Base-by-base conservation (phyloP, 2,113 vertebrate species). In the Syngnathus scovelli region DNA sequence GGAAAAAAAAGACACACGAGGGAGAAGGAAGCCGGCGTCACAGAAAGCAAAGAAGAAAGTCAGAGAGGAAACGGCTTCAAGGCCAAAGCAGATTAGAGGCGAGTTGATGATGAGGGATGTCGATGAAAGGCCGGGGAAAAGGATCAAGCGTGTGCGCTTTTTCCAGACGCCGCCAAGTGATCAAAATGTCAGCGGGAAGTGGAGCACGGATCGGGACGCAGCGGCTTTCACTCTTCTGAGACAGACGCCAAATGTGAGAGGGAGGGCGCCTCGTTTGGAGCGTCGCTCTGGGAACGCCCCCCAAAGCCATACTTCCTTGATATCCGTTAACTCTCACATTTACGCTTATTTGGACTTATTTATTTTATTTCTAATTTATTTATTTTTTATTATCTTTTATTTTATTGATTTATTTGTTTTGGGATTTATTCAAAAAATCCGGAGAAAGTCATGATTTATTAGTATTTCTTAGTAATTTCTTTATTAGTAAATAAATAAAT, bases 141-240 rank as follows among this genome's bases (percentile, higher is more conserved):
- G 64, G 72, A 76, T 77, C 73, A 62, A 79, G 73, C 81, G 72
- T 59, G 72, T 52, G 78, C 66, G 12, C 6, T 36, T 73, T 85
- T 80, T 81, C 70, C 70, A 69, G 78, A 21, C 60, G 70, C 72
- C 73, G 51, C 69, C 74, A 76, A 73, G 75, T 72, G 78, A 86
- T 88, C 75, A 77, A 81, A 75, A 70, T 77, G 76, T 75, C 77
- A 68, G 81, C 70, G 69, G 73, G 74, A 78, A 80, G 81, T 76
- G 70, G 64, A 73, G 71, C 76, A 16, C 21, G 27, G 6, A 36
- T 36, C 23, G 54, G 23, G 54, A 33, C 54, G 13, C 23, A 10
- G 15, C 54, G 16, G 23, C 15, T 16, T 36, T 36, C 54, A 54
- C 51, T 54, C 23, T 12, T 58, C 15, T 2, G 5, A 1, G 4